phyloP scores from a whole-genome alignment of 1,140 invertebrate genomes.

The Apis florea region DNA sequence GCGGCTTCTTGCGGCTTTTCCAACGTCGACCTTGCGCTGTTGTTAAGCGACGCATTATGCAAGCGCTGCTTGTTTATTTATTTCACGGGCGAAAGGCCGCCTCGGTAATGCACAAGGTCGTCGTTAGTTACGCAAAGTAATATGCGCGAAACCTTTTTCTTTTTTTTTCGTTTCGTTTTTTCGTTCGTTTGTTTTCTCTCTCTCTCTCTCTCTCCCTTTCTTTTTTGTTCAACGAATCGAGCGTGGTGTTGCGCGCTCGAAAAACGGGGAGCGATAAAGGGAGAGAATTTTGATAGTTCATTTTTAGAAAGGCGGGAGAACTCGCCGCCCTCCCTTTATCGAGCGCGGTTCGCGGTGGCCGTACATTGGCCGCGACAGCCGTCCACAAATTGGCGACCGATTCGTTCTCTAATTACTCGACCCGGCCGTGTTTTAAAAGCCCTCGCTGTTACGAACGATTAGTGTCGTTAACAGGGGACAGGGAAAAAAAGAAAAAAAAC shows the following conservation, averaged over 20 bases:
- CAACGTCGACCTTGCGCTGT: no score
- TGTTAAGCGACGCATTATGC: not conserved
- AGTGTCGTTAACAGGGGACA: conserved; percentile 36
- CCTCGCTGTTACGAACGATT: conserved; percentile 61
- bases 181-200: no score
- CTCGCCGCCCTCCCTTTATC: not conserved
- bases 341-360: not conserved
- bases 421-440: conserved; percentile 69
- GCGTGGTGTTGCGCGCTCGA: not conserved
- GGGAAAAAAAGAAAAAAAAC: conserved; percentile 35
- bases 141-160: not conserved
- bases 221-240: no score
- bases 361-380: conserved; percentile 49
- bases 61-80: conserved; percentile 15
- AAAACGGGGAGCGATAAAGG: not conserved
- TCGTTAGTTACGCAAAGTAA: not conserved
- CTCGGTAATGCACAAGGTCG: not conserved
- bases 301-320: not conserved
- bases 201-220: no score
- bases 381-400: conserved; percentile 71
- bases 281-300: not conserved
- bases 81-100: not conserved
- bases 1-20: not conserved
- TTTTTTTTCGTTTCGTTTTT: no score
- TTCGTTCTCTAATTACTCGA: conserved; percentile 70